Conservation (phyloP, 2,113 vertebrate species). For the Zapus hudsonius region DNA sequence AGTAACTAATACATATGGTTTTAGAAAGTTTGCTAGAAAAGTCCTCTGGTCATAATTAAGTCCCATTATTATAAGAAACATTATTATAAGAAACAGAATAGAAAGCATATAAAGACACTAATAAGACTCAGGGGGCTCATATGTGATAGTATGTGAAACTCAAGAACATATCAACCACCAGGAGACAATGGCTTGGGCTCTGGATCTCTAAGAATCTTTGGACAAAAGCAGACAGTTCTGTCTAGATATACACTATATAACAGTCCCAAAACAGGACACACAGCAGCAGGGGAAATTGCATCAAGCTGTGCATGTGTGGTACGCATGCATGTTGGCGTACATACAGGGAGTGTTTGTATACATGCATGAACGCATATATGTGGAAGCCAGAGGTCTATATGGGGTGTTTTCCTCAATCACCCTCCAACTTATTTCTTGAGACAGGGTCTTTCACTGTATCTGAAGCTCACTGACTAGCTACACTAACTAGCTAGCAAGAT, state of each 20-base stretch:
- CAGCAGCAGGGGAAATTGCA: not conserved
- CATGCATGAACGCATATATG: too few relatives aligned
- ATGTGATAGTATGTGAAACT: not conserved
- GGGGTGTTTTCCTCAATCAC: too few relatives aligned
- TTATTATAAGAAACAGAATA: not conserved
- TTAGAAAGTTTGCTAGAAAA: not conserved
- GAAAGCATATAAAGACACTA: not conserved
- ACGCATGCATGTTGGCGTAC: too few relatives aligned
- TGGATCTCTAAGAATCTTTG: not conserved
- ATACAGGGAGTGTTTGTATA: too few relatives aligned
- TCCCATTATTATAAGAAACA: not conserved
- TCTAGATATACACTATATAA: not conserved
- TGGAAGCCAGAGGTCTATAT: too few relatives aligned
- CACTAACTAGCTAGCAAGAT: too few relatives aligned
- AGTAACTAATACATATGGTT: too few relatives aligned
- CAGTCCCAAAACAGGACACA: not conserved
- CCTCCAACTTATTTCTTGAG: too few relatives aligned
- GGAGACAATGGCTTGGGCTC: not conserved
- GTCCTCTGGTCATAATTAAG: not conserved
- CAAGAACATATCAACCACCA: not conserved
- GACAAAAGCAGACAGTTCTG: not conserved
- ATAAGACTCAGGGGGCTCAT: not conserved
- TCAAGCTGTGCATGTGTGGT: too few relatives aligned
- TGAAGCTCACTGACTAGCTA: too few relatives aligned
- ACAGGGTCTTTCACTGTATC: too few relatives aligned